Evolutionary conservation across 2,888 invertebrate species (phyloP).

Genomic region (Gnatocerus cornutus): DNA sequence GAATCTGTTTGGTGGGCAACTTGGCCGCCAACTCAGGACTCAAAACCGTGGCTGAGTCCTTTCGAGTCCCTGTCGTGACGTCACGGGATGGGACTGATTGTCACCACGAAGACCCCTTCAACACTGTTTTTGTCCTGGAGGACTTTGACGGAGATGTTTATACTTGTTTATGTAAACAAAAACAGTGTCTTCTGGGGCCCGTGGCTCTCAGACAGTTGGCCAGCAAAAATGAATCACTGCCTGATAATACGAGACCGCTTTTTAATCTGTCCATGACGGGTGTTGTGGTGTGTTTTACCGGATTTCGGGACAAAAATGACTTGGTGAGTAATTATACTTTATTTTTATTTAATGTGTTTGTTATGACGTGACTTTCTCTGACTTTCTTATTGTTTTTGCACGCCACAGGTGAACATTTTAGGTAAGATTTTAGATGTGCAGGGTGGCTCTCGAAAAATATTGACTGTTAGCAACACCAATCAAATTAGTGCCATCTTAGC

Average conservation of each 20-base stretch:
- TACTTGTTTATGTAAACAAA: slow-evolving; percentile 78
- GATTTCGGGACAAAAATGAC: slow-evolving; percentile 91
- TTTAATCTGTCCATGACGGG: slow-evolving; percentile 92
- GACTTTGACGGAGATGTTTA: slow-evolving; percentile 84
- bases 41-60: slow-evolving; percentile 76
- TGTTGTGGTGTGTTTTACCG: slow-evolving; percentile 92
- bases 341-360: slow-evolving; percentile 3
- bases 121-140: slow-evolving; percentile 82
- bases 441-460: too few relatives aligned
- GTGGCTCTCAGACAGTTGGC: slow-evolving; percentile 86
- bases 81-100: slow-evolving; percentile 78
- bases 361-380: neutral
- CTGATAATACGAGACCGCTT: slow-evolving; percentile 85
- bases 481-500: too few relatives aligned
- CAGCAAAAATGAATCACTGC: slow-evolving; percentile 80
- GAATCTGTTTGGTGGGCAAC: slow-evolving; percentile 78
- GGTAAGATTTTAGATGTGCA: too few relatives aligned
- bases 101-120: slow-evolving; percentile 74
- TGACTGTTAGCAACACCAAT: too few relatives aligned
- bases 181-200: slow-evolving; percentile 85
- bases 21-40: slow-evolving; percentile 73
- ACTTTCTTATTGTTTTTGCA: too few relatives aligned
- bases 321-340: slow-evolving; percentile 77
- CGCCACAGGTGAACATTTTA: too few relatives aligned
- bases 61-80: slow-evolving; percentile 77